phyloP scores from a whole-genome alignment of 2,888 invertebrate species.

The Sarcophaga variegata region DNA sequence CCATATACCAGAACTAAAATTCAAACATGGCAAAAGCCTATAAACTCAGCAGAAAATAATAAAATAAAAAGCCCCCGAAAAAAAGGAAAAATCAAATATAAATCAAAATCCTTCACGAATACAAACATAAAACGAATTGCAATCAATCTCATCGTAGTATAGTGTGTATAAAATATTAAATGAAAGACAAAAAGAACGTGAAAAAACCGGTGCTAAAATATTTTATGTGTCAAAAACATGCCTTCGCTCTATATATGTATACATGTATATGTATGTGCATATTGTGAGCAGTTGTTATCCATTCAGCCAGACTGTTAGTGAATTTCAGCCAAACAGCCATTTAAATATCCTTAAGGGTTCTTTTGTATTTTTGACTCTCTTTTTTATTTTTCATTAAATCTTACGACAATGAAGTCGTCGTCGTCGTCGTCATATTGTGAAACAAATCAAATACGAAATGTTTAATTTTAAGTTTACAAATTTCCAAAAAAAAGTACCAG shows the following conservation, averaged over 20 bases:
- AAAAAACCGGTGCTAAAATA: conserved; percentile 51
- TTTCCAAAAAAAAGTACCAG: not conserved
- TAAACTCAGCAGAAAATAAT: conserved; percentile 30
- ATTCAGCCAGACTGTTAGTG: not conserved
- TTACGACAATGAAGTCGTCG: not conserved
- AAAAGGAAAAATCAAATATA: conserved; percentile 18
- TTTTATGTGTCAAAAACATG: conserved; percentile 45
- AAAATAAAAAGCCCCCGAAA: conserved; percentile 2
- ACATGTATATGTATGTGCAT: not conserved
- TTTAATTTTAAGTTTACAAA: not conserved
- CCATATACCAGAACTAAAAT: not conserved
- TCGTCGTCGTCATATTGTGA: not conserved
- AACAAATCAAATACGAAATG: not conserved
- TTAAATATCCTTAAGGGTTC: conserved; percentile 43
- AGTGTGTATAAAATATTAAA: not conserved
- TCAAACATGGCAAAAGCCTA: conserved; percentile 12
- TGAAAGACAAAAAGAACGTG: conserved; percentile 1
- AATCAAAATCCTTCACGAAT: conserved; percentile 41
- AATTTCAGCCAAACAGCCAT: conserved; percentile 16
- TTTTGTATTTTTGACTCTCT: not conserved
- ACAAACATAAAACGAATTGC: conserved; percentile 33
- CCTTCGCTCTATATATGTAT: not conserved
- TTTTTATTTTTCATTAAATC: conserved; percentile 10
- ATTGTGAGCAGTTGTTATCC: not conserved
- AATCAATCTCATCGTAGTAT: conserved; percentile 46